Base-by-base conservation (phyloP, 23 tunicate species). In the Halocynthia roretzi region DNA sequence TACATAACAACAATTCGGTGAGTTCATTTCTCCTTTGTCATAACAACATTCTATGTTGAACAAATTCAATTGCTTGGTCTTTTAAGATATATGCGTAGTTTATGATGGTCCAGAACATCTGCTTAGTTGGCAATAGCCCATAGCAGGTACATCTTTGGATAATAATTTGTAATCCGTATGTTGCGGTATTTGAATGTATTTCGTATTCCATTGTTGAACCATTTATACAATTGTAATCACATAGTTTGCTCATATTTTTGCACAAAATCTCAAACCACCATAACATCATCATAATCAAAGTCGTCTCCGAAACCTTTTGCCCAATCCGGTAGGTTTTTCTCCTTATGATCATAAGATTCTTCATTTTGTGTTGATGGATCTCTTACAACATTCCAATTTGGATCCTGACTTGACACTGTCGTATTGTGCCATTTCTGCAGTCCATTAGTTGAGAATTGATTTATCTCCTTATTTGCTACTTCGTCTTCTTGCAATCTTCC, bases 221-320 rank as follows among this genome's bases (percentile, higher is more conserved):
- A 65, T 20, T 31, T 31, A 31, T 31, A 31, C 44, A 31, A 31
- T 31, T 31, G 44, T 31, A 31, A 31, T 31, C 44, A 50, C 78
- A 54, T 48, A 54, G 71, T 14, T 21, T 48, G 15, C 5, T 20
- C 50, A 67, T 67, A 48, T 67, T 67, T 67, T 48, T 67, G 23
- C 2, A 15, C 50, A 12, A 8, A 53, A 6, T 14, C 62, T 88
- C 82, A 89, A 8, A 89, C 96, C 55, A 91, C 97, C 14, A 91
- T 81, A 5, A 91, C 97, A 62, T 91, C 97, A 48, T 91, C 97
- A 54, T 91, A 91, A 64, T 91, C 83, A 62, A 81, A 85, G 65
- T 83, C 76, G 51, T 88, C 95, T 15, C 87, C 95, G 15, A 75
- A 66, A 14, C 95, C 95, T 83, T 88, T 83, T 0, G 95, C 95